Evolutionary conservation across 92 coral and sea anemone genomes (phyloP), one percentile per base, ranked within the genome.

Genomic region (Zoanthus sociatus): DNA sequence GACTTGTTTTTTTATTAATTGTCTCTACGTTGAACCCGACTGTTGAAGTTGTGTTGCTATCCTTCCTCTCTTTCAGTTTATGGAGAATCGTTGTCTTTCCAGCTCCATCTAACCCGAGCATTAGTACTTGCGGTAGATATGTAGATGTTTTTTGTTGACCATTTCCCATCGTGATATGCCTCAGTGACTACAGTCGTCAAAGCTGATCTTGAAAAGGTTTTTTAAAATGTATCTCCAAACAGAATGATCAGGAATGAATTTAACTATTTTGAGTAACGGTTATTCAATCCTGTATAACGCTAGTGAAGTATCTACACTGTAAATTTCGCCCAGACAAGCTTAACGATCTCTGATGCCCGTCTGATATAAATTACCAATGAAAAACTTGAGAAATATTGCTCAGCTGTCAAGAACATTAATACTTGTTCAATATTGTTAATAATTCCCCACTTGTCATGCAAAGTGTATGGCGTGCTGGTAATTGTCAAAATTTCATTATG

Each of bases 71-170:
- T 45, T 81, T 81, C 9, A 81, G 45, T 45, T 71, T 45, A 37
- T 68, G 56, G 31, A 81, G 85, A 46, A 81, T 14, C 44, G 85
- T 81, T 42, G 85, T 81, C 44, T 81, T 81, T 8, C 85, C 85
- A 42, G 85, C 85, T 16, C 85, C 85, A 70, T 81, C 85, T 55
- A 81, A 81, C 47, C 85, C 85, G 12, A 81, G 37, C 85, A 81
- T 81, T 51, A 81, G 46, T 14, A 81, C 17, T 64, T 81, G 85
- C 47, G 85, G 85, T 44, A n/a, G 70, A 46, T 11, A 20, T 26
- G 73, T 30, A 81, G 45, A 66, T 3, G 46, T 5, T 6, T 50
- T 66, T 4, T 14, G 70, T 26, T 64, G 13, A 73, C 56, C 21
- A 16, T 81, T 70, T 8, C 85, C 85, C 85, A 81, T 81, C 42